Percentiles rank a stretch among this genome's conserved stretches.
Conservation (phyloP, 2,797 vertebrate genomes). For the Rhabdophis nuchalis region DNA sequence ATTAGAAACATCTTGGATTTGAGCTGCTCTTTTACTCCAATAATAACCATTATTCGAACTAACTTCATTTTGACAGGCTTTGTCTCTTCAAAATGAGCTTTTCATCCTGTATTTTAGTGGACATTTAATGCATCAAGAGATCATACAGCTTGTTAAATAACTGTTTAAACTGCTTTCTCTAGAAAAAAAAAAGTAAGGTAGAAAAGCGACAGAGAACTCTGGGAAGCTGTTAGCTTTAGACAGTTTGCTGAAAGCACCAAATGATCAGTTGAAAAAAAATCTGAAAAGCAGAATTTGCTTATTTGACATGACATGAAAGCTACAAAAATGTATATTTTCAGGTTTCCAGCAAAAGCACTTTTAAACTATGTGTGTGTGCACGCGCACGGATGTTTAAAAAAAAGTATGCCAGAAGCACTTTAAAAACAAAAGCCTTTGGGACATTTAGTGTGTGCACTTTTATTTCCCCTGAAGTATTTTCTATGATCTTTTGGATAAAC, state of each 20-base stretch:
- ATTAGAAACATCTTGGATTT: constrained; percentile 14
- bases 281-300: constrained; percentile 10
- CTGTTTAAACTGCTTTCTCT: constrained; percentile 30
- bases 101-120: constrained; percentile 12
- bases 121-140: constrained; percentile 27
- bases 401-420: constrained; percentile 51
- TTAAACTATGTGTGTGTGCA: constrained; percentile 1
- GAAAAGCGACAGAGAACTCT: neutral
- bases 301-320: neutral
- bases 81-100: constrained; percentile 33
- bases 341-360: constrained; percentile 43
- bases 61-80: neutral
- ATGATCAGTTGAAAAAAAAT: constrained; percentile 31
- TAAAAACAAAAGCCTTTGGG: constrained; percentile 49
- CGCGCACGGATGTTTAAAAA: neutral
- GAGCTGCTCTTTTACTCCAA: constrained; percentile 34
- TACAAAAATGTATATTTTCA: constrained; percentile 35
- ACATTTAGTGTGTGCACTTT: constrained; percentile 68
- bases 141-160: constrained; percentile 40
- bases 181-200: constrained; percentile 32
- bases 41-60: neutral
- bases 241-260: constrained; percentile 19
- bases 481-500: constrained; percentile 38
- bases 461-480: constrained; percentile 49
- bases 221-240: constrained; percentile 1